Conservation (phyloP, 2,888 invertebrate genomes). For the Tridacna crocea region DNA sequence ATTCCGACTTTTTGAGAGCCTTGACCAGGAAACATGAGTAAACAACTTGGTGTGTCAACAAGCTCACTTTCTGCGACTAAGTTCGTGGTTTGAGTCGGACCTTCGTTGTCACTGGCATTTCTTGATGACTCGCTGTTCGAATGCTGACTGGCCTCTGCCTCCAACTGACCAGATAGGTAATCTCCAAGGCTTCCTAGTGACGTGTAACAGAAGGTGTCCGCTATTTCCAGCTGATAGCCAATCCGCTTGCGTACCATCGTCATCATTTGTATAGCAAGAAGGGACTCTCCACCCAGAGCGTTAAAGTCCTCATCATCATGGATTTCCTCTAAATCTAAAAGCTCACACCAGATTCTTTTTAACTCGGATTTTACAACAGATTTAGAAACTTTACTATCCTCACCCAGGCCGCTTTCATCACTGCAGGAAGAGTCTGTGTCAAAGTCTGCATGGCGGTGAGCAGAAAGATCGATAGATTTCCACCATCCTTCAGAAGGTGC, state of each 20-base stretch:
- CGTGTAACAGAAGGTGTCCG: slow-evolving; percentile 35
- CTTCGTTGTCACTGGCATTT: not conserved
- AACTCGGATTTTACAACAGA: slow-evolving; percentile 23
- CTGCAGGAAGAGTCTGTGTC: not conserved
- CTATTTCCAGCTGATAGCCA: slow-evolving; percentile 30
- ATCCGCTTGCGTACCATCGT: slow-evolving; percentile 31
- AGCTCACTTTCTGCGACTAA: not conserved
- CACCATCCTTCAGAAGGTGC: slow-evolving; percentile 5
- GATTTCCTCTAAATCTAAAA: slow-evolving; percentile 25
- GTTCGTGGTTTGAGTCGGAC: not conserved
- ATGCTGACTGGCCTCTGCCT: not conserved
- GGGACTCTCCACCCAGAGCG: slow-evolving; percentile 29
- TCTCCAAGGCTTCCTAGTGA: slow-evolving; percentile 15
- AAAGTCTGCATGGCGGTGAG: not conserved
- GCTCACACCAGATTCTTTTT: slow-evolving; percentile 32
- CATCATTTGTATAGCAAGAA: slow-evolving; percentile 37
- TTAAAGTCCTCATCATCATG: slow-evolving; percentile 30
- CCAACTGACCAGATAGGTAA: not conserved
- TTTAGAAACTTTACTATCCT: not conserved
- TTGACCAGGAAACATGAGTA: slow-evolving; percentile 7
- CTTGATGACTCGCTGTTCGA: not conserved
- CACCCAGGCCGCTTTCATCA: slow-evolving; percentile 4
- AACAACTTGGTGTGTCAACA: not conserved
- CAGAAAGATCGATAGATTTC: not conserved
- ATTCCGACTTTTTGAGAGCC: slow-evolving; percentile 2